phyloP scores from a whole-genome alignment of 2,888 invertebrate species.

The Nemapogon koenigi region DNA sequence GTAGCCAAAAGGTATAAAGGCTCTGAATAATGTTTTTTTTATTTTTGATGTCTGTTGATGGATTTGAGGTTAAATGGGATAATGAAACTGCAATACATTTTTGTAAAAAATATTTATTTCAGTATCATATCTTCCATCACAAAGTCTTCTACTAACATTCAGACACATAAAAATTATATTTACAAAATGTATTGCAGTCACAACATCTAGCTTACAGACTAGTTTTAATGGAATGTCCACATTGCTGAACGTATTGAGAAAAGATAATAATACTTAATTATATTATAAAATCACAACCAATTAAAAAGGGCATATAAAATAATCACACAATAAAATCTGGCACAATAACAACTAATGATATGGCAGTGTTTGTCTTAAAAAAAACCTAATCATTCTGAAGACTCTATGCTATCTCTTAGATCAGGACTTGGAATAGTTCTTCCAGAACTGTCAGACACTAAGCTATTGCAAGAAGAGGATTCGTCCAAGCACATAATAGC shows the following conservation, averaged over 20 bases:
- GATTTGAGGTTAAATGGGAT: conserved; percentile 23
- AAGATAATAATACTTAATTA: not conserved
- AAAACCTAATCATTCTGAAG: too few species aligned
- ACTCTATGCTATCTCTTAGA: conserved; percentile 38
- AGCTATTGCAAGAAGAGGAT: conserved; percentile 51
- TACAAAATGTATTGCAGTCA: conserved; percentile 61
- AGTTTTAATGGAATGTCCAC: conserved; percentile 6
- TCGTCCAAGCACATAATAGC: conserved; percentile 41
- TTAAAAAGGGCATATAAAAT: conserved; percentile 4
- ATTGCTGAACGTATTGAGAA: too few species aligned
- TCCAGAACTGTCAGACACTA: conserved; percentile 48
- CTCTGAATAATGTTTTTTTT: conserved; percentile 21
- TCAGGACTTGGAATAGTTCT: conserved; percentile 46
- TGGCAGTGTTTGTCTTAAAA: not conserved
- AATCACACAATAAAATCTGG: too few species aligned
- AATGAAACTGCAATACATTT: conserved; percentile 66
- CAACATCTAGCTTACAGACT: conserved; percentile 1
- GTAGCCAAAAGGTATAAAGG: not conserved
- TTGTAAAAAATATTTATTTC: conserved; percentile 44
- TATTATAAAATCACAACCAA: conserved; percentile 6
- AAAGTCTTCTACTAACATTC: conserved; percentile 34
- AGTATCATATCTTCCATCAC: conserved; percentile 21
- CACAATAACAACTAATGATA: not conserved
- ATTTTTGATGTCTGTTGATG: not conserved
- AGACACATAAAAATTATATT: conserved; percentile 27